Percentiles rank a stretch among this genome's conserved stretches.
These are phyloP conservation scores for Chirona hameri DNA, from an alignment of 2,888 invertebrate species.

Conservation along the genomic window DNA sequence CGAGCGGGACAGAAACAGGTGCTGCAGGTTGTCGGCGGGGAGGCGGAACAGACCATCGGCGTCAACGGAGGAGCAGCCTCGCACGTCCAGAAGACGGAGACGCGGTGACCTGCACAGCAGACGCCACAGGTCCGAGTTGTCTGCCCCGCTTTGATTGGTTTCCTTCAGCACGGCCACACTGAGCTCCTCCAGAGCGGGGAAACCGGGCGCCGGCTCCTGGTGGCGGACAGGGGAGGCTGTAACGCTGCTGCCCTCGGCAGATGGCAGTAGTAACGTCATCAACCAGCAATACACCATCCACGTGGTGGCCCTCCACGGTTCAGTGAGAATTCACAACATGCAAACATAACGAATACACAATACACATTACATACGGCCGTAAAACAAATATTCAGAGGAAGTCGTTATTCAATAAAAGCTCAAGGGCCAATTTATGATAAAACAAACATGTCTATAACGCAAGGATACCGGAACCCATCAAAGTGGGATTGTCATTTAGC, in stretches of 20 bases:
- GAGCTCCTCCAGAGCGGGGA: conserved; percentile 73
- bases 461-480: too few relatives aligned
- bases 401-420: too few relatives aligned
- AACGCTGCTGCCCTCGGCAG: not conserved
- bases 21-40: conserved; percentile 81
- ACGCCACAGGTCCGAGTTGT: conserved; percentile 72
- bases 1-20: conserved; percentile 76
- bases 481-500: too few relatives aligned
- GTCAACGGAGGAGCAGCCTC: conserved; percentile 72
- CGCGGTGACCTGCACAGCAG: conserved; percentile 73
- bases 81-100: conserved; percentile 70
- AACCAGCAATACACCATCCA: too few relatives aligned
- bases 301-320: too few relatives aligned
- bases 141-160: conserved; percentile 53
- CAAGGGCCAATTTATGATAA: too few relatives aligned
- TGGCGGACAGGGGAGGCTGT: conserved; percentile 4
- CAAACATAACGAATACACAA: too few relatives aligned
- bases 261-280: too few relatives aligned
- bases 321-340: too few relatives aligned
- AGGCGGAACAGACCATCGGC: conserved; percentile 75
- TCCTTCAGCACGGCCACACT: conserved; percentile 60
- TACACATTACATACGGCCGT: too few relatives aligned
- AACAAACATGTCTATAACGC: too few relatives aligned
- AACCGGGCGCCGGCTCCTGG: conserved; percentile 73
- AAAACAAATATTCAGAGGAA: too few relatives aligned